These are phyloP conservation scores for Sapajus apella DNA, from an alignment of 2,113 vertebrate genomes.

Conservation along the genomic window DNA sequence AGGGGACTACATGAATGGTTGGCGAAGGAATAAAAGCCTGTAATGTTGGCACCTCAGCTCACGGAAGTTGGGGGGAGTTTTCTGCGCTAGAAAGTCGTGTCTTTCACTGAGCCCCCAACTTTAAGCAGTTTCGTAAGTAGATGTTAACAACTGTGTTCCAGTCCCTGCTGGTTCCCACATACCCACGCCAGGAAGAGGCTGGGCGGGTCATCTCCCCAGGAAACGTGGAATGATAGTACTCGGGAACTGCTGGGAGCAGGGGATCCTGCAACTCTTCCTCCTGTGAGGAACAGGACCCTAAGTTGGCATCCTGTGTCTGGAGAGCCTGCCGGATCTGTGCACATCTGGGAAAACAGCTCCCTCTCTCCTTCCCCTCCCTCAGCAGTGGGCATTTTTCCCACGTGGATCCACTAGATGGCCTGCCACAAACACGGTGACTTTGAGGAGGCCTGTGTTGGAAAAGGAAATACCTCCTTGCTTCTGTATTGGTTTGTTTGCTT, in stretches of 20 bases:
- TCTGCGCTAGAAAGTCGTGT: background rate
- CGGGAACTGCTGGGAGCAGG: background rate
- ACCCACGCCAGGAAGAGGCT: background rate
- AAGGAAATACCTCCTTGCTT: background rate
- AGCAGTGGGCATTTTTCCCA: background rate
- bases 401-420: conserved; percentile 66
- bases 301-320: background rate
- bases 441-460: background rate
- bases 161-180: background rate
- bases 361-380: background rate
- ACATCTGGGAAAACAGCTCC: background rate
- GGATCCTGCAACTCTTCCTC: background rate
- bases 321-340: background rate
- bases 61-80: background rate
- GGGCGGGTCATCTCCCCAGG: background rate
- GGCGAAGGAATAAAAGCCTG: background rate
- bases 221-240: background rate
- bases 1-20: background rate
- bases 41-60: background rate
- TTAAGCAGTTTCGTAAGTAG: background rate
- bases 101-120: background rate
- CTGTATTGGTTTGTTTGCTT: background rate
- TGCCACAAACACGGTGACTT: background rate
- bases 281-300: background rate
- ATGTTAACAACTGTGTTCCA: too few species aligned